phyloP scores from a whole-genome alignment of 2,797 vertebrate species.

The Hipposideros larvatus region DNA sequence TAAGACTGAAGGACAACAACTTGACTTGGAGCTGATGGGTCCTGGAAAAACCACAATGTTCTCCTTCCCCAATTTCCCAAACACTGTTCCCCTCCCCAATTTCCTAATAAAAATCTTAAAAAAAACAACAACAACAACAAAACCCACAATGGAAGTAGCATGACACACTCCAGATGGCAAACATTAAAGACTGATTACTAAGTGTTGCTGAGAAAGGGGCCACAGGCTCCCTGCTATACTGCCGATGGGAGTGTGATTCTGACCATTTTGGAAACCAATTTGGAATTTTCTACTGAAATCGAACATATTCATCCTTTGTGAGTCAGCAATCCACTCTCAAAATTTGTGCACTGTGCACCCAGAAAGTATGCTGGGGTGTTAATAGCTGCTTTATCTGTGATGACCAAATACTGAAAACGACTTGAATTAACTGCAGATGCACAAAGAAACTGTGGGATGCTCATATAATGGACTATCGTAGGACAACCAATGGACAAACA shows the following conservation, averaged over 20 bases:
- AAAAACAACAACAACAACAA: no score
- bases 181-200: not conserved
- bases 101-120: no score
- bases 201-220: not conserved
- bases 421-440: rapidly evolving
- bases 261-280: not conserved
- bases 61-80: no score
- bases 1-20: no score
- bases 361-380: not conserved
- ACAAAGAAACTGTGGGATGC: no score
- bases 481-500: rapidly evolving
- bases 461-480: rapidly evolving
- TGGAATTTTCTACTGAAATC: no score
- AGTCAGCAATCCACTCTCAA: not conserved
- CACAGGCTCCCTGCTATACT: rapidly evolving
- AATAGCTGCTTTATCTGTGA: not conserved
- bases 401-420: not conserved
- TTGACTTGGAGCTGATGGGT: no score
- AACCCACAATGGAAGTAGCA: no score
- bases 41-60: no score
- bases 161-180: not conserved
- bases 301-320: rapidly evolving
- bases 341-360: rapidly evolving
- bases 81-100: no score
- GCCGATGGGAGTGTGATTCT: rapidly evolving